Base-by-base conservation (phyloP, 2,888 invertebrate genomes). In the Caenorhabditis afra region DNA sequence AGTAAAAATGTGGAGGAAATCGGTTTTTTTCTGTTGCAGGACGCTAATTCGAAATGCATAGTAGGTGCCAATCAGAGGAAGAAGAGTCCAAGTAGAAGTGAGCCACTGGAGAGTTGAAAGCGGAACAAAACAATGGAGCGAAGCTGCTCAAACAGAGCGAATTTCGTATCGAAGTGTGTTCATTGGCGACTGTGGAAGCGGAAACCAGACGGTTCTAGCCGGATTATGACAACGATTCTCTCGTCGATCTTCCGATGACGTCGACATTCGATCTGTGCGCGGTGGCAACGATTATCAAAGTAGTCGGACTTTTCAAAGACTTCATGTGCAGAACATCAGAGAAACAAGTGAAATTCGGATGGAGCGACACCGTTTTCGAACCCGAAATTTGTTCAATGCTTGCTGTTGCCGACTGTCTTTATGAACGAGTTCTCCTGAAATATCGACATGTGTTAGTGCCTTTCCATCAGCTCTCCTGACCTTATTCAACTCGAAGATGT, bases 321-420 rank as follows among this genome's bases (percentile, higher is more conserved):
- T 29, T 29, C 7, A 29, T 29, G n/a, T 29, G 29, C 29, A 29
- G 29, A 29, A n/a, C 7, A 29, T 5, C 3, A 29, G 29, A 29
- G 29, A 29, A 29, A 29, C 29, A 44, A 8, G 41, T 41, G 41
- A 14, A 41, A 3, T 41, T 11, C 7, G 11, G 41, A 3, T 41
- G 41, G 14, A 11, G 11, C n/a, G 29, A 5, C 4, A 29, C 29
- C 29, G 29, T 29, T 29, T 41, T 16, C 35, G n/a, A 11, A 55
- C 55, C 55, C 55, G 55, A 53, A n/a, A 35, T 7, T 7, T 22
- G 10, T 12, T 53, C 35, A 47, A 7, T 37, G 8, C 14, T 57
- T 47, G 50, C 71, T 71, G 39, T 71, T 71, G n/a, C 71, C 71
- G 14, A 71, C 10, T 11, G 71, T 71, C 22, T 71, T 71, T 55